Conservation (phyloP, 2,888 invertebrate species). For the Nephrotoma guestfalica region DNA sequence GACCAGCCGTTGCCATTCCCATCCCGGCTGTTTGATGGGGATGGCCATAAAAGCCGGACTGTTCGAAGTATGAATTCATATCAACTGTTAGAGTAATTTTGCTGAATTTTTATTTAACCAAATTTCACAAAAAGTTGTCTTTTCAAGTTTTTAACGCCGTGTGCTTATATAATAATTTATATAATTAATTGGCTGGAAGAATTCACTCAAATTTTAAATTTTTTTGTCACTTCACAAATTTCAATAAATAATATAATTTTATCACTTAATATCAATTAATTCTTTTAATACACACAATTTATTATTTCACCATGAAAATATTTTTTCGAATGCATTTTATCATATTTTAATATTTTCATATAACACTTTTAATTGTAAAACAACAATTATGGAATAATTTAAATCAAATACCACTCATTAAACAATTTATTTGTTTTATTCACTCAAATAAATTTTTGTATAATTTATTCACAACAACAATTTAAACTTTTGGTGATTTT, state of each 20-base stretch:
- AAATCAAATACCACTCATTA: not conserved
- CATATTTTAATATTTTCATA: not conserved
- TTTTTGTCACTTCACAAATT: not conserved
- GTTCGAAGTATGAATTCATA: constrained; percentile 95
- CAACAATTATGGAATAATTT: not conserved
- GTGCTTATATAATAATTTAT: not conserved
- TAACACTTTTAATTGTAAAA: not conserved
- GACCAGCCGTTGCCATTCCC: constrained; percentile 48
- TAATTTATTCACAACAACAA: not conserved
- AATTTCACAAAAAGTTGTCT: not conserved
- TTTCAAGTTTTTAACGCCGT: not conserved
- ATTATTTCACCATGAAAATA: constrained; percentile 2
- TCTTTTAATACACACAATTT: not conserved
- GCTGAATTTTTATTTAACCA: constrained; percentile 21
- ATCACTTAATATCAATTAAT: not conserved
- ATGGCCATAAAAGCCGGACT: constrained; percentile 90
- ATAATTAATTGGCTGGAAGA: constrained; percentile 3
- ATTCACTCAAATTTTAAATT: not conserved
- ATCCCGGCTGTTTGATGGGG: constrained; percentile 64
- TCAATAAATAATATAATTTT: not conserved
- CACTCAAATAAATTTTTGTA: not conserved
- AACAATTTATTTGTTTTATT: not conserved
- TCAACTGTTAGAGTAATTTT: constrained; percentile 30
- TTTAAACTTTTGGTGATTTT: not conserved
- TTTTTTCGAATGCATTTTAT: constrained; percentile 1